Percentiles rank a stretch among this genome's conserved stretches.
phyloP scores from a whole-genome alignment of 2,888 invertebrate species.

The Dyspetes luteomarginatus region DNA sequence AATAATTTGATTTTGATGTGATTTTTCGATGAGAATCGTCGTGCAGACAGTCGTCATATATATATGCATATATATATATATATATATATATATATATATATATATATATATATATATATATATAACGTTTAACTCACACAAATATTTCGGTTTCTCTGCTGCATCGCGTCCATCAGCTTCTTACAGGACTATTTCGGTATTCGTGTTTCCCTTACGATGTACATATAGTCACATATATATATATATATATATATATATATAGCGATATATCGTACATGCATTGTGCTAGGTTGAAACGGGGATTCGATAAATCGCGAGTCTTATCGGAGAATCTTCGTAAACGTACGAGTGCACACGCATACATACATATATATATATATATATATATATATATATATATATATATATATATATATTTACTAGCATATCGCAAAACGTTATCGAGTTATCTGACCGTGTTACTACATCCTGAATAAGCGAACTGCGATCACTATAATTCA shows the following conservation, averaged over 20 bases:
- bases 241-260: neutral
- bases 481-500: constrained; percentile 38
- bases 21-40: no score
- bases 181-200: constrained; percentile 48
- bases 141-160: constrained; percentile 23
- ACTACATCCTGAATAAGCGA: constrained; percentile 40
- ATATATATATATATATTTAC: constrained; percentile 21
- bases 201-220: neutral
- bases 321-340: constrained; percentile 48
- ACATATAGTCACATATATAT: constrained; percentile 10
- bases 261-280: neutral
- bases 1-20: no score
- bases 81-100: no score
- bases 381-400: constrained; percentile 4
- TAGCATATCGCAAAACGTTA: constrained; percentile 44
- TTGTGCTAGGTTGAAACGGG: constrained; percentile 24
- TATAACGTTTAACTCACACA: constrained; percentile 7
- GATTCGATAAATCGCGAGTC: constrained; percentile 57
- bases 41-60: no score
- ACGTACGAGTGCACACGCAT: neutral
- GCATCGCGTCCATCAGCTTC: constrained; percentile 23
- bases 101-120: neutral
- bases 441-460: constrained; percentile 51
- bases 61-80: no score
- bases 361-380: constrained; percentile 7